Base-by-base conservation (phyloP, 2,888 invertebrate species). In the Diploptera punctata region DNA sequence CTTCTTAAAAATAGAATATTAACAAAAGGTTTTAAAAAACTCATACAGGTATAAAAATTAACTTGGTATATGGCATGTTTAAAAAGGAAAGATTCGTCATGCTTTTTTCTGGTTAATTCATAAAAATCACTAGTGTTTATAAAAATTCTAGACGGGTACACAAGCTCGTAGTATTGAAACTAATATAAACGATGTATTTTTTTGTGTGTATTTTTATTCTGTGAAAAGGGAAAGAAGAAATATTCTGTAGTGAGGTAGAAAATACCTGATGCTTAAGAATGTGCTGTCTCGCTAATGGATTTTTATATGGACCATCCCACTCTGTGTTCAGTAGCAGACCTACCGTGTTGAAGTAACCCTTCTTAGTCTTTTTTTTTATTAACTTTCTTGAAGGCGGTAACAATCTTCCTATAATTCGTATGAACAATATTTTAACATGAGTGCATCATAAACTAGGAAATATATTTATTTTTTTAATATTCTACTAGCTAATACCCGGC, bases 41-140 rank as follows among this genome's bases (percentile, higher is more conserved):
- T 57, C 57, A 57, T n/a, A 57, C 57, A 57, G 57, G 57, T 57
- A 57, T 57, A 57, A 57, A 57, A 57, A 57, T 57, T 57, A 57
- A 16, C 57, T 24, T 57, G 26, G 57, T 57, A 57, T 57, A 24
- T 57, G 29, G n/a, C 10, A 33, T 10, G 29, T 19, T 52, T 10
- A 29, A 57, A 57, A 52, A 57, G 16, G 57, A 29, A 57, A 29
- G 3, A 57, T 57, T 57, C 29, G 57, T 57, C 57, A 57, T n/a
- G 57, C 57, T 57, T 57, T 57, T 57, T 54, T n/a, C 19, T n/a
- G 0, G 24, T 29, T 57, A 57, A 57, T 57, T 57, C 57, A 57
- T 57, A 57, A 57, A 57, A 57, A 29, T 57, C 57, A 57, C 26
- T 29, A 57, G 57, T 57, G 57, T 57, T 57, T 57, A n/a, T n/a